Evolutionary conservation across 1,140 invertebrate species (phyloP).

Genomic region (Plectus sambesii): DNA sequence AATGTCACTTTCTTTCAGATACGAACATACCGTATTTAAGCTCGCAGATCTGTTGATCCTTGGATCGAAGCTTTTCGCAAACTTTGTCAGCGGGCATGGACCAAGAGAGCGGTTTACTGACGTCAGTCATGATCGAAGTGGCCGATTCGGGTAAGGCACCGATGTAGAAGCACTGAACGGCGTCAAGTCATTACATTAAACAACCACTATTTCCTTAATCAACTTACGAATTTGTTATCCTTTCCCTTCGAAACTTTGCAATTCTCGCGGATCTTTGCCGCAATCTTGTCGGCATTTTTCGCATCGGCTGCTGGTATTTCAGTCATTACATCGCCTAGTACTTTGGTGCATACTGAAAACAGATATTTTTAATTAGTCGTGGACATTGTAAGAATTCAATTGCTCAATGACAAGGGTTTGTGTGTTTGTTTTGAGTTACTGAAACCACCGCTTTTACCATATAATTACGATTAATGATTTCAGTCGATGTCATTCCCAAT

Average conservation of each 20-base stretch:
- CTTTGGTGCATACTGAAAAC: constrained; percentile 69
- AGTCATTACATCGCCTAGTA: constrained; percentile 66
- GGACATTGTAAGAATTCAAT: background rate
- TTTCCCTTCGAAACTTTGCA: constrained; percentile 69
- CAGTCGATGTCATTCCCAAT: too few relatives aligned
- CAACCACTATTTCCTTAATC: constrained; percentile 15
- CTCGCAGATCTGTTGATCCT: constrained; percentile 90
- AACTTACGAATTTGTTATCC: constrained; percentile 84
- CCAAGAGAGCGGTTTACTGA: constrained; percentile 87
- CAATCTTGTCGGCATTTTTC: constrained; percentile 65
- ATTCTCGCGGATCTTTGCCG: constrained; percentile 68
- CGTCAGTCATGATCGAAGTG: constrained; percentile 82
- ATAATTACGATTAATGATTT: too few relatives aligned
- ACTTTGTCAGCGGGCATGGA: constrained; percentile 85
- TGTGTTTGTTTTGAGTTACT: background rate
- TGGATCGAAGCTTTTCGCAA: constrained; percentile 86
- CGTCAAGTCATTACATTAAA: constrained; percentile 9
- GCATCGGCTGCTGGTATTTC: constrained; percentile 59
- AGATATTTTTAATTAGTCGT: constrained; percentile 6
- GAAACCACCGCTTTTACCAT: too few relatives aligned
- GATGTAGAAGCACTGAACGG: constrained; percentile 79
- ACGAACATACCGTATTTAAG: constrained; percentile 70
- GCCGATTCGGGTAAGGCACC: constrained; percentile 90
- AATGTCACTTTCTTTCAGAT: constrained; percentile 5
- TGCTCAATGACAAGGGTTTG: background rate